Percentiles rank a stretch among this genome's conserved stretches.
phyloP scores from a whole-genome alignment of 2,888 invertebrate species.

The Cheilosia grossa region DNA sequence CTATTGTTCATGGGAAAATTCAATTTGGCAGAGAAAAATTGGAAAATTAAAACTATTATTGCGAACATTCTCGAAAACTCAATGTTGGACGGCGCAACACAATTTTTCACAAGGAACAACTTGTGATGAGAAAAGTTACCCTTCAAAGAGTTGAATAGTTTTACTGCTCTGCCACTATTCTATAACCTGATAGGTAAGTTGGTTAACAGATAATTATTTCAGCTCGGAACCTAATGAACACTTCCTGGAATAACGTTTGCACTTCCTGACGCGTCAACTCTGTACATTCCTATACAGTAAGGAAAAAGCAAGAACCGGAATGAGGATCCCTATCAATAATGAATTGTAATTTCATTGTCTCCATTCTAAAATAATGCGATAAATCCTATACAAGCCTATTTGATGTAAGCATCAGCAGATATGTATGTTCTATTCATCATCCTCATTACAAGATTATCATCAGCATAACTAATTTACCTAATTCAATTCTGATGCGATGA shows the following conservation, averaged over 20 bases:
- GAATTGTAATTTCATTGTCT: slow-evolving; percentile 34
- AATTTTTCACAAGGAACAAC: background rate
- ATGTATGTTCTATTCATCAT: slow-evolving; percentile 2
- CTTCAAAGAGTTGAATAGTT: background rate
- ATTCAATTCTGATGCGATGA: slow-evolving; percentile 44
- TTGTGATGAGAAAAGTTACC: slow-evolving; percentile 46
- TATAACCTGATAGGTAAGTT: slow-evolving; percentile 11
- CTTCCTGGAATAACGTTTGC: background rate
- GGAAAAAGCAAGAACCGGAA: background rate
- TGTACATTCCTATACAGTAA: background rate
- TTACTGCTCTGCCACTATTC: background rate
- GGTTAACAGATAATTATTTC: slow-evolving; percentile 18
- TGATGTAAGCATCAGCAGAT: background rate
- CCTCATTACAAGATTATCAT: slow-evolving; percentile 52
- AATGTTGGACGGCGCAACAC: background rate
- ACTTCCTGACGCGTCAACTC: background rate
- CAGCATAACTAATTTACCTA: slow-evolving; percentile 55
- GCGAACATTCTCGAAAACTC: slow-evolving; percentile 1
- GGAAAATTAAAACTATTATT: slow-evolving; percentile 9
- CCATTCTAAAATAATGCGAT: slow-evolving; percentile 13
- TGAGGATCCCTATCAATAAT: slow-evolving; percentile 12
- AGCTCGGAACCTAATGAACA: slow-evolving; percentile 6
- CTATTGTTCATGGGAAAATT: background rate
- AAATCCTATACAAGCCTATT: background rate
- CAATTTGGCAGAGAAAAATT: slow-evolving; percentile 10